Evolutionary conservation across 2,797 vertebrate genomes (phyloP), one percentile per base, ranked within the genome.

Genomic region (Lithobates pipiens): DNA sequence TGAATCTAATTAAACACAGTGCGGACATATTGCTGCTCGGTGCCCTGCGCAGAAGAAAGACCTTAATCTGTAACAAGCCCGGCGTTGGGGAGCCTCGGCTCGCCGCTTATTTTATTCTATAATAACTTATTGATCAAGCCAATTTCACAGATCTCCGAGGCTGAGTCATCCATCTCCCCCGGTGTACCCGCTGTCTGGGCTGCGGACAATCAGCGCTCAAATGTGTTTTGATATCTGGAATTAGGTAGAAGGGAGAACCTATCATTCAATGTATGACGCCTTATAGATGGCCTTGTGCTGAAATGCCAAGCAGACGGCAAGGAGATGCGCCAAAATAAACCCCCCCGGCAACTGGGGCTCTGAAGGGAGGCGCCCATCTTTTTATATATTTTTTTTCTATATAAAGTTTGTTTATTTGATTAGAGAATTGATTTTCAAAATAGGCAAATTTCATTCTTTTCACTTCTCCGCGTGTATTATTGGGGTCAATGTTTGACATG

Each of bases 71-170:
- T 44, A 46, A 67, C n/a, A 27, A 27, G 32, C 18, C 32, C 39
- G 46, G 77, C 63, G 10, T 32, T 44, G 18, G 39, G 18, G 10
- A 44, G 77, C 25, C 23, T 13, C 77, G 25, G 68, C 77, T 50
- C 23, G 29, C 65, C 13, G 65, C 23, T 32, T 67, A 29, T 68
- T 70, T 34, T 67, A 68, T 79, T 69, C 77, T 78, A 27, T 78
- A 78, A 78, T 78, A 78, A 78, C 77, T 68, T 78, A 78, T 78
- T 78, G 77, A 79, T 79, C 77, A 69, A 42, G 18, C 25, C 57
- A 8, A 50, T 79, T 70, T 79, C 77, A 79, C 77, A 79, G 54
- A 39, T 65, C 34, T 11, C n/a, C 16, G 32, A 11, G 57, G 25
- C 34, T 18, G 13, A 27, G 25, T 78, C 77, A 78, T 78, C 77